Evolutionary conservation across 2,888 invertebrate genomes (phyloP), one percentile per base, ranked within the genome.

Genomic region (Drosophila ustulata): DNA sequence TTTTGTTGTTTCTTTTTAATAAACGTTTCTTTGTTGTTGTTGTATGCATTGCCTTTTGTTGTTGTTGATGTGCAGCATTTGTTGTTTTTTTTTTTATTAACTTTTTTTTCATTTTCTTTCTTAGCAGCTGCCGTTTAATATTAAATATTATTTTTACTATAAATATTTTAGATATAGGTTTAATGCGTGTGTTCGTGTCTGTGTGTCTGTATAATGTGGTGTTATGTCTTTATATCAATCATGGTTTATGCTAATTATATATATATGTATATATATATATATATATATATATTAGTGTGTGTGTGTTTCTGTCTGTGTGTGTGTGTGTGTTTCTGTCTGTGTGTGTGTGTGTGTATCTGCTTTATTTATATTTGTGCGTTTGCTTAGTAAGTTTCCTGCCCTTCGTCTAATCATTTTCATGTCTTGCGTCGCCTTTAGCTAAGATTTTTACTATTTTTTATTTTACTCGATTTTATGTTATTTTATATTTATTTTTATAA

Each of bases 121-220:
- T 58, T 51, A 70, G 71, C 66, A 52, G 58, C 51, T 66, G 45
- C 39, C 62, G 23, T 58, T 66, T 82, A 78, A 84, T 87, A 75
- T 84, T 87, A 84, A 80, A 84, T 84, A 84, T 79, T 77, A 73
- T 76, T 80, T 80, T 78, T 78, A 63, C 80, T 82, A 82, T 75
- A 81, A 78, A 79, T 86, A 82, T 82, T 81, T 66, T 62, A 67
- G 57, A 80, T 77, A 77, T 80, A 72, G 66, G 62, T 81, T 73
- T 81, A 74, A 71, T 37, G 45, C 61, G 13, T 65, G 56, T 61
- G 13, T 74, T 30, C 52, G 18, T 59, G 57, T 59, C 11, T 55
- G 7, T 66, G 8, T 58, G n/a, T 59, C 30, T 59, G n/a, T 57
- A 34, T 9, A 11, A 3, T 11, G 4, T n/a, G 37, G 23, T 71